Evolutionary conservation across 2,888 invertebrate genomes (phyloP).

Genomic region (Hermodice carunculata): DNA sequence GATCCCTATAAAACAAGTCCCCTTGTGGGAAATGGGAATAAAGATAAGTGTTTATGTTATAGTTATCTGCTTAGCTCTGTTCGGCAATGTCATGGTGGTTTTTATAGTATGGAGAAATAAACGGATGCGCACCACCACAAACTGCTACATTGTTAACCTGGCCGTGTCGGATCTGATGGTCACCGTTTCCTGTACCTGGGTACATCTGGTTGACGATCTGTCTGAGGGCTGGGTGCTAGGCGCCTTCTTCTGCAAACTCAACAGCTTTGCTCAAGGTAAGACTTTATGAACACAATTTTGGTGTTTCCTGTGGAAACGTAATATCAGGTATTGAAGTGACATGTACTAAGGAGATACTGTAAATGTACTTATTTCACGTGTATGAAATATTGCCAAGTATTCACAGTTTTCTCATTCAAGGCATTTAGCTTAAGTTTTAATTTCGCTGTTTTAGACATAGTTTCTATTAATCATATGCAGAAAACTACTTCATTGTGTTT

Average conservation of each 20-base stretch:
- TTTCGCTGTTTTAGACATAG: no score
- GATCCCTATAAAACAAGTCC: slow-evolving; percentile 10
- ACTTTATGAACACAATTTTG: no score
- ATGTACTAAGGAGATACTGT: no score
- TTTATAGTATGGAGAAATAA: slow-evolving; percentile 23
- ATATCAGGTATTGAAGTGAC: no score
- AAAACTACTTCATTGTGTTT: no score
- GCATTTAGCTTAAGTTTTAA: no score
- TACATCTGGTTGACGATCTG: slow-evolving; percentile 81
- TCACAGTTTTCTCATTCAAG: no score
- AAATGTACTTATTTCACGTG: no score
- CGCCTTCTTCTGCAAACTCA: slow-evolving; percentile 80
- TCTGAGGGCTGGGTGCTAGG: slow-evolving; percentile 84
- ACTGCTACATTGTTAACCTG: slow-evolving; percentile 28
- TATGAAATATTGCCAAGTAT: no score
- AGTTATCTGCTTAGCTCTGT: slow-evolving; percentile 15
- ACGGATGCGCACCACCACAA: slow-evolving; percentile 22
- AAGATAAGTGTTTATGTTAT: slow-evolving; percentile 19
- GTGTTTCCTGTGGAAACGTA: no score
- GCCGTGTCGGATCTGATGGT: slow-evolving; percentile 26
- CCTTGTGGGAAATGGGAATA: slow-evolving; percentile 15
- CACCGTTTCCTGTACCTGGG: slow-evolving; percentile 76
- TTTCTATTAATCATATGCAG: no score
- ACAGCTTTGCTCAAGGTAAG: slow-evolving; percentile 83
- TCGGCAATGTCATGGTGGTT: slow-evolving; percentile 20